Evolutionary conservation across 1,140 invertebrate species (phyloP).

Genomic region (Harpegnathos saltator): DNA sequence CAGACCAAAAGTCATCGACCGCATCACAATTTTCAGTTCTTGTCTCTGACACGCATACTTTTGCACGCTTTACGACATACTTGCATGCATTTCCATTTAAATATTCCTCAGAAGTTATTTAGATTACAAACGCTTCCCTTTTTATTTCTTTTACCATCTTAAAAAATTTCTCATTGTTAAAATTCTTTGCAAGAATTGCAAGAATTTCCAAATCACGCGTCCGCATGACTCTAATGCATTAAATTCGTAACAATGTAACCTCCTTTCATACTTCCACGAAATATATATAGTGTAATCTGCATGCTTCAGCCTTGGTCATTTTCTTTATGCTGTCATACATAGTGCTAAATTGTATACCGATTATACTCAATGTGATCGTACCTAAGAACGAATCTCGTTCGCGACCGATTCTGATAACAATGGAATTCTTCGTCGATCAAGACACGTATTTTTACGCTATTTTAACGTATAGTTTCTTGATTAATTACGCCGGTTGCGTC

Average conservation of each 20-base stretch:
- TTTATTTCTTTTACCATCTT: background rate
- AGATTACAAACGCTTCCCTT: background rate
- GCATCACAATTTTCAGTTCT: background rate
- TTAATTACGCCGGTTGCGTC: background rate
- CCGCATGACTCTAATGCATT: too few relatives aligned
- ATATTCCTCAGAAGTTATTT: background rate
- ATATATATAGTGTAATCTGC: conserved; percentile 14
- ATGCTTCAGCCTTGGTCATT: conserved; percentile 3
- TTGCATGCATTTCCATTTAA: background rate
- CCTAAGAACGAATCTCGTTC: conserved; percentile 37
- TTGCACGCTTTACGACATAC: background rate
- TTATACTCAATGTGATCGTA: conserved; percentile 2
- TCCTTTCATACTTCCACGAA: background rate
- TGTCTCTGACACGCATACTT: background rate
- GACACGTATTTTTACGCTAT: conserved; percentile 1
- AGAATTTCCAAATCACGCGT: too few relatives aligned
- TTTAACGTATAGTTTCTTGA: background rate
- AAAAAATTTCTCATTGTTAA: background rate
- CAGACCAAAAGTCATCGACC: background rate
- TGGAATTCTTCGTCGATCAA: conserved; percentile 21
- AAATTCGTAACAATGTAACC: background rate
- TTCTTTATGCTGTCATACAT: background rate
- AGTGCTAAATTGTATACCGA: background rate
- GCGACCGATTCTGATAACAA: background rate
- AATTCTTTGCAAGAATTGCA: background rate